These are phyloP conservation scores for Siniperca chuatsi DNA, from an alignment of 2,113 vertebrate genomes.

Conservation along the genomic window DNA sequence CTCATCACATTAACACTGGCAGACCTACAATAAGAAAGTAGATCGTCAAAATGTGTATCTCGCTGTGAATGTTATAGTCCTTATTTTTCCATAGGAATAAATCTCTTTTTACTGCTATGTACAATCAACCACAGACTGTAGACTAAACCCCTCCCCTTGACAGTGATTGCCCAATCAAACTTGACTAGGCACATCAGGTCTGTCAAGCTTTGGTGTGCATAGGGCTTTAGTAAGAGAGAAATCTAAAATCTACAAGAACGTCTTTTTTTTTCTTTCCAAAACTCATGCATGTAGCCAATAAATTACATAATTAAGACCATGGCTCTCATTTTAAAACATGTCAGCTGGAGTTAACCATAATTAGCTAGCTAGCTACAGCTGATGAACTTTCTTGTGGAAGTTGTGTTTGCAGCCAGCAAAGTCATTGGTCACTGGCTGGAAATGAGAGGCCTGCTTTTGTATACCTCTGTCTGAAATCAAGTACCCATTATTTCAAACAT, in stretches of 20 bases:
- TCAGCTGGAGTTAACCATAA: not conserved
- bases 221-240: not conserved
- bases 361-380: not conserved
- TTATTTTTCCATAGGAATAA: constrained; percentile 2
- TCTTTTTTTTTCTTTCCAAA: not conserved
- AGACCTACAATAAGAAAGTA: not conserved
- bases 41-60: not conserved
- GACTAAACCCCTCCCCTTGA: not conserved
- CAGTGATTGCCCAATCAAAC: not conserved
- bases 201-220: not conserved
- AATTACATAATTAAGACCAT: not conserved
- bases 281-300: not conserved
- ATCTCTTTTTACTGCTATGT: not conserved
- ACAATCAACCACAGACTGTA: not conserved
- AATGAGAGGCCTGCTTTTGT: too few relatives aligned
- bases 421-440: not conserved
- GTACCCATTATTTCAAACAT: not conserved
- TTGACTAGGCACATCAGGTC: not conserved
- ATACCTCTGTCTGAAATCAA: too few relatives aligned
- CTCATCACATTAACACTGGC: constrained; percentile 39
- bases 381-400: too few relatives aligned
- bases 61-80: not conserved
- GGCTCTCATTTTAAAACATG: not conserved
- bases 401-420: not conserved
- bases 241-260: not conserved